A percentile compares a stretch with the other conserved stretches of the same genome.
phyloP scores from a whole-genome alignment of 2,113 vertebrate species.

The Mormoops blainvillei region DNA sequence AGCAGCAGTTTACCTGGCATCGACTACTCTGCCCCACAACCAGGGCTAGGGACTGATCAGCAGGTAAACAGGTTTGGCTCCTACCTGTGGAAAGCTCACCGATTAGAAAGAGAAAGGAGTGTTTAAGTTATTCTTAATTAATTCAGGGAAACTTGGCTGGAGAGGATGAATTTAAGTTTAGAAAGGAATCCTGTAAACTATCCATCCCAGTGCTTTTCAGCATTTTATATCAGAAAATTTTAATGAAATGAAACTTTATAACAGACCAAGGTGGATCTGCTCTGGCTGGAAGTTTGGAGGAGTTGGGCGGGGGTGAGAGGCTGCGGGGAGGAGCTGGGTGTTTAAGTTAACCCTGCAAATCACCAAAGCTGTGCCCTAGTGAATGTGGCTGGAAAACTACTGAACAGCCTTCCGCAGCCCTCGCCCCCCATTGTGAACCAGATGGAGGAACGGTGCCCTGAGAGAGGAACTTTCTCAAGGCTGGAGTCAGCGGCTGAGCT shows the following conservation, averaged over 20 bases:
- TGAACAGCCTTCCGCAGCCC: background rate
- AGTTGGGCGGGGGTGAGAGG: background rate
- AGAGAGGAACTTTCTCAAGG: background rate
- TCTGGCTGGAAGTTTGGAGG: background rate
- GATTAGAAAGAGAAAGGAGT: background rate
- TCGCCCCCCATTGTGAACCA: no score
- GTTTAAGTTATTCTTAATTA: background rate
- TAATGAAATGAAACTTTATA: background rate
- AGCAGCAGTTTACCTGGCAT: background rate
- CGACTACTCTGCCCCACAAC: background rate
- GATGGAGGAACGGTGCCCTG: background rate
- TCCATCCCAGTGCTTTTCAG: background rate
- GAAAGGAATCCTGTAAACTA: background rate
- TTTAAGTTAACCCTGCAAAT: background rate
- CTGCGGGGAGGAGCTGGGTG: background rate
- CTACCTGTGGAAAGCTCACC: background rate
- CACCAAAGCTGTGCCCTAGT: background rate
- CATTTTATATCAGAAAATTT: background rate
- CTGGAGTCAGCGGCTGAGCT: background rate
- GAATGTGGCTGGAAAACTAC: background rate
- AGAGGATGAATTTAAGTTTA: background rate
- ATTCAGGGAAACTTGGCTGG: background rate
- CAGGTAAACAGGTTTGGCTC: background rate
- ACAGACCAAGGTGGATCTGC: background rate
- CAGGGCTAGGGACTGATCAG: background rate